Percentiles rank a stretch among this genome's conserved stretches.
Conservation (phyloP, 2,888 invertebrate species). For the Stegana nigrithorax region DNA sequence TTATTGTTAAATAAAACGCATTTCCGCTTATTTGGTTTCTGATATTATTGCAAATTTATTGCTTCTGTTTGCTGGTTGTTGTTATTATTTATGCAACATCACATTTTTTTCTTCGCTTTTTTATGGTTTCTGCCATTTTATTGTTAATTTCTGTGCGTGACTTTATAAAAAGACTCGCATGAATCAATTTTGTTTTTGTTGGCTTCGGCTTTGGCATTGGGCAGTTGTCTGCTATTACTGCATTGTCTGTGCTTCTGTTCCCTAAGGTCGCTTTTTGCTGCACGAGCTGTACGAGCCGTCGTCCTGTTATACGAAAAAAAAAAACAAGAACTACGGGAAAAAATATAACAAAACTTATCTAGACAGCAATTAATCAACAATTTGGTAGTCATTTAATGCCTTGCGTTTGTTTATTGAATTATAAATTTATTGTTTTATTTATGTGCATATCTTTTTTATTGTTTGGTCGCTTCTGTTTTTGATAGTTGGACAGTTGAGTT, state of each 20-base stretch:
- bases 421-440: conserved; percentile 17
- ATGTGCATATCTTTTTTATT: background rate
- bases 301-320: background rate
- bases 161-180: background rate
- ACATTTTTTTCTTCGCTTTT: background rate
- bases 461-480: background rate
- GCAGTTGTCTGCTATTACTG: background rate
- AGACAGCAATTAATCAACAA: conserved; percentile 45
- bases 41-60: conserved; percentile 11
- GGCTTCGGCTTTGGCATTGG: background rate
- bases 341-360: conserved; percentile 48
- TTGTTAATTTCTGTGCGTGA: too few species aligned
- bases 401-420: conserved; percentile 17
- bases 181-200: background rate
- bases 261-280: conserved; percentile 1
- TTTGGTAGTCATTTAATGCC: conserved; percentile 11
- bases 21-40: conserved; percentile 1
- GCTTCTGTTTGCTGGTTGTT: background rate
- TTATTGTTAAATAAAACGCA: conserved; percentile 2
- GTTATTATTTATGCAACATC: background rate
- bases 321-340: conserved; percentile 32
- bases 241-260: background rate
- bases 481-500: conserved; percentile 2
- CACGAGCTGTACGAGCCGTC: too few species aligned
- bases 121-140: background rate